A percentile compares a stretch with the other conserved stretches of the same genome.
Conservation (phyloP, 1,140 invertebrate species). For the Conus betulinus region DNA sequence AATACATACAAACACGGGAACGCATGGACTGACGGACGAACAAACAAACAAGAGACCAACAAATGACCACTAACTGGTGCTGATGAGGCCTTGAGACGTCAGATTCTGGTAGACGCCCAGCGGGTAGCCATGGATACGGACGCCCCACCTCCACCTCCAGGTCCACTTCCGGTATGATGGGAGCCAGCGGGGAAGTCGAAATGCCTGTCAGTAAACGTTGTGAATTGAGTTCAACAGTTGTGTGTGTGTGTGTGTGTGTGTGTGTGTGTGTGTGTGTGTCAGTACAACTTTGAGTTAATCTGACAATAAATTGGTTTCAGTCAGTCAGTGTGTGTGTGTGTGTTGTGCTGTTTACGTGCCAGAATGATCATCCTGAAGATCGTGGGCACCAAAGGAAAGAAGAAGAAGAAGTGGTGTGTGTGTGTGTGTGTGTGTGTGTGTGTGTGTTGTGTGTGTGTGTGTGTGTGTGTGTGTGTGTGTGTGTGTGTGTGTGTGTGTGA, state of each 20-base stretch:
- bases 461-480: too few species aligned
- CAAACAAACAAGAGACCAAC: background rate
- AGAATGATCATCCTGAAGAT: background rate
- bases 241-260: background rate
- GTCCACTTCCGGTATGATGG: background rate
- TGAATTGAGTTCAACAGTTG: too few species aligned
- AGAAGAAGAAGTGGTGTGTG: too few species aligned
- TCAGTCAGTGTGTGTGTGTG: background rate
- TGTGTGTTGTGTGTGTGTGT: too few species aligned
- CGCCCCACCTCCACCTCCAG: conserved; percentile 26
- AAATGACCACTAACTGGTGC: conserved; percentile 21
- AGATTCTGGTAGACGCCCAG: conserved; percentile 23
- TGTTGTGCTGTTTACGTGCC: background rate
- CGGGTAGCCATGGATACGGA: conserved; percentile 24
- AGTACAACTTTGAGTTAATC: background rate
- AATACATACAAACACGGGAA: background rate
- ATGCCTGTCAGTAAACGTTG: background rate
- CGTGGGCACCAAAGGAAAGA: background rate
- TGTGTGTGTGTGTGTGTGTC: background rate
- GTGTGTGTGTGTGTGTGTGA: too few species aligned
- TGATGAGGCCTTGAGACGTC: background rate
- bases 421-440: too few species aligned
- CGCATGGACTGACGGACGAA: background rate
- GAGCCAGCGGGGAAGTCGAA: background rate
- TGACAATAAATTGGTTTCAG: background rate